These are phyloP conservation scores for Poecilobothrus nobilitatus DNA, from an alignment of 2,888 invertebrate species.

Conservation along the genomic window DNA sequence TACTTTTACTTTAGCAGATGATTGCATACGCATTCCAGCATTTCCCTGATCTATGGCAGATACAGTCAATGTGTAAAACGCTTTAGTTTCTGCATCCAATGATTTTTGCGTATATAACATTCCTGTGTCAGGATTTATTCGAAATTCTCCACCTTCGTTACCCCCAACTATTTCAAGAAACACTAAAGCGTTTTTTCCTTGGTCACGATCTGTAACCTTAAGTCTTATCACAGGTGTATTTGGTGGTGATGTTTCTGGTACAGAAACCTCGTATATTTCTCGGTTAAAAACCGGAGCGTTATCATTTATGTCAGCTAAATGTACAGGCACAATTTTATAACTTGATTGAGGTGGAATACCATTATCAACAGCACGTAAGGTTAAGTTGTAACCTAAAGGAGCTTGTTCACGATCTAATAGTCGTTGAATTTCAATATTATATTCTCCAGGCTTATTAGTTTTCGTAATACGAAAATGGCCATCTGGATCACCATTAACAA, in stretches of 20 bases:
- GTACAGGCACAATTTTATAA: slow-evolving; percentile 72
- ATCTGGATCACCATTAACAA: slow-evolving; percentile 83
- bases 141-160: slow-evolving; percentile 81
- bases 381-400: slow-evolving; percentile 77
- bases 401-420: slow-evolving; percentile 68
- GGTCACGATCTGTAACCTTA: slow-evolving; percentile 77
- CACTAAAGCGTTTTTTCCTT: slow-evolving; percentile 74
- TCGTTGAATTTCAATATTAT: slow-evolving; percentile 69
- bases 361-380: slow-evolving; percentile 73
- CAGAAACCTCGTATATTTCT: slow-evolving; percentile 76
- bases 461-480: slow-evolving; percentile 75
- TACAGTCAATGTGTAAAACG: slow-evolving; percentile 78
- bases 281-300: slow-evolving; percentile 81
- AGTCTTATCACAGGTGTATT: slow-evolving; percentile 81
- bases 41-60: slow-evolving; percentile 84
- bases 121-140: slow-evolving; percentile 78
- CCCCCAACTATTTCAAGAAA: slow-evolving; percentile 84
- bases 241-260: slow-evolving; percentile 81
- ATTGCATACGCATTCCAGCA: slow-evolving; percentile 72
- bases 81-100: slow-evolving; percentile 77
- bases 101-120: slow-evolving; percentile 75
- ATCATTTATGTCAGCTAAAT: slow-evolving; percentile 72
- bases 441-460: slow-evolving; percentile 57
- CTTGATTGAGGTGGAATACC: slow-evolving; percentile 71
- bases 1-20: slow-evolving; percentile 84